phyloP scores from a whole-genome alignment of 2,113 vertebrate genomes.

The Triplophysa siluroides region DNA sequence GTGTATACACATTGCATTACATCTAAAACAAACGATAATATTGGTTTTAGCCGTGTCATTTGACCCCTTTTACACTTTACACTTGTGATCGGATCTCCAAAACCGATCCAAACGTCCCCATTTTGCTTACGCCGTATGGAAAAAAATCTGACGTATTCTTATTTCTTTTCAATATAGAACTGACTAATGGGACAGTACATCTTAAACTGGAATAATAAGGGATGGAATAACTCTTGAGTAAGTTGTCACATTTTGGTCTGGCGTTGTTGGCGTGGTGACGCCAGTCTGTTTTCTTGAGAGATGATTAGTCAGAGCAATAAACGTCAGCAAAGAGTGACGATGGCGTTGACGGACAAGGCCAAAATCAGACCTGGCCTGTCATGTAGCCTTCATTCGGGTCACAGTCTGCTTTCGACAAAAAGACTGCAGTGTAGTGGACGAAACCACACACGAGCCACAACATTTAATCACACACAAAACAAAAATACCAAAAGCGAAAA shows the following conservation, averaged over 20 bases:
- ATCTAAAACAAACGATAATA: too few relatives aligned
- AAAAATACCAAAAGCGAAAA: slow-evolving; percentile 23
- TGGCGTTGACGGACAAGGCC: slow-evolving; percentile 59
- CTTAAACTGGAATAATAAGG: slow-evolving; percentile 45
- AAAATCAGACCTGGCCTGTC: slow-evolving; percentile 26
- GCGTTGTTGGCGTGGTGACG: slow-evolving; percentile 34
- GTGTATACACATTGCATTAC: too few relatives aligned
- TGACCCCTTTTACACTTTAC: too few relatives aligned
- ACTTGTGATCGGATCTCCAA: neutral
- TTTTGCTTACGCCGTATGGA: slow-evolving; percentile 19
- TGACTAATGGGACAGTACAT: slow-evolving; percentile 36
- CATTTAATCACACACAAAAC: slow-evolving; percentile 33
- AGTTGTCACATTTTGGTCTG: slow-evolving; percentile 48
- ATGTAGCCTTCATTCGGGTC: slow-evolving; percentile 33
- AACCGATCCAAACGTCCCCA: neutral
- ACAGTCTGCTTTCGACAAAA: slow-evolving; percentile 42
- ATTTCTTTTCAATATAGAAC: slow-evolving; percentile 37
- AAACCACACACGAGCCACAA: slow-evolving; percentile 26
- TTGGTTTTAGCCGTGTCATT: too few relatives aligned
- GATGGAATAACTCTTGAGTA: slow-evolving; percentile 48
- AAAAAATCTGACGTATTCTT: slow-evolving; percentile 30
- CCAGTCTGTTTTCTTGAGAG: slow-evolving; percentile 57
- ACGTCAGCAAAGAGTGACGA: slow-evolving; percentile 56
- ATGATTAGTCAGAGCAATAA: slow-evolving; percentile 59
- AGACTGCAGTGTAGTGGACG: slow-evolving; percentile 16